Evolutionary conservation across 2,113 vertebrate genomes (phyloP), one percentile per base, ranked within the genome.

Genomic region (Nibea albiflora): DNA sequence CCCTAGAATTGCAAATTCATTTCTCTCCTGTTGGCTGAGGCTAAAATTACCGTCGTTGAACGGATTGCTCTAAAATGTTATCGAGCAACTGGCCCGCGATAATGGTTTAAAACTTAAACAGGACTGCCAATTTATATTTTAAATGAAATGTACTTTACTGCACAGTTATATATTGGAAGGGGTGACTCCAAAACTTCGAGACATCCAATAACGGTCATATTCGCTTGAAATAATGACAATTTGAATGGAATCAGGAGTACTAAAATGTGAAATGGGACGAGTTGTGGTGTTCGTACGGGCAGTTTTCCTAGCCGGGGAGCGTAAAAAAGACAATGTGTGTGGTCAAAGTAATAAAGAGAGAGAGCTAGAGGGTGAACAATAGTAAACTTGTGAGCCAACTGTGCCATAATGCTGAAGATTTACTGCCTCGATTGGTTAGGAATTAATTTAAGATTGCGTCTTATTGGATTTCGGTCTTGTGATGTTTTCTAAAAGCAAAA

Each of bases 1-100:
- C 64, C 11, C 26, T 44, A 52, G 73, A 90, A 89, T 76, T 85
- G 80, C 74, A 87, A 76, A 90, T 91, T 56, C 20, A 76, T 84
- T 78, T 80, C 39, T 60, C 35, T 86, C 69, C 50, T n/a, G 53
- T 71, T 42, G 35, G 12, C n/a, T 70, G 17, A 75, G 75, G 74
- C 74, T 80, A 72, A 75, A 89, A 90, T 81, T 76, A 73, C 56
- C 47, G 22, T 81, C 64, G 47, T 53, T 54, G 57, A 60, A 74
- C 19, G 42, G 66, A 67, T 53, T 61, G 56, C 73, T 68, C 60
- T 67, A 26, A 80, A 77, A 56, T 68, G 63, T 72, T 74, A 83
- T 78, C 17, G 11, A 83, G 82, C 71, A 68, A 39, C 46, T 84
- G 78, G 79, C 64, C 81, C 47, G 0, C 81, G n/a, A 77, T 82